Evolutionary conservation across 2,888 invertebrate genomes (phyloP).

Genomic region (Athalia rosae): DNA sequence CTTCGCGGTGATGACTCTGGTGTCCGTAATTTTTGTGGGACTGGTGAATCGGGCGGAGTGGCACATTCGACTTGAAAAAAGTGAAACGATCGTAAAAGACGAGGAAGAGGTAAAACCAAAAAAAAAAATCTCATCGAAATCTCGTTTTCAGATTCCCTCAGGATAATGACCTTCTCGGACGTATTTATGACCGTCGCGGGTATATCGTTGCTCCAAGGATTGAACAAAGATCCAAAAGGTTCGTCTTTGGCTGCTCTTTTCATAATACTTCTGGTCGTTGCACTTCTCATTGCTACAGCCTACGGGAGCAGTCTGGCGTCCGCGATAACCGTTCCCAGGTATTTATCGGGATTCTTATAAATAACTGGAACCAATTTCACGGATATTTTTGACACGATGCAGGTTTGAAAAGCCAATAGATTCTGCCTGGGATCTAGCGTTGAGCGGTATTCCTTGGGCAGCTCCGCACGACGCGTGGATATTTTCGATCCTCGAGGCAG

Average conservation of each 20-base stretch:
- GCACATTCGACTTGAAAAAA: background rate
- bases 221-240: conserved; percentile 11
- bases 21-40: conserved; percentile 42
- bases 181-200: background rate
- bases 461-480: background rate
- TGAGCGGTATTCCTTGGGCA: conserved; percentile 37
- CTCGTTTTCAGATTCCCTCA: background rate
- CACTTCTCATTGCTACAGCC: conserved; percentile 55
- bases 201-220: conserved; percentile 17
- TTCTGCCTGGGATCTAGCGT: conserved; percentile 53
- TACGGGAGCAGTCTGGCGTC: conserved; percentile 58
- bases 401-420: conserved; percentile 57
- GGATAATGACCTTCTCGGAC: conserved; percentile 3
- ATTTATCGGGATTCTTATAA: background rate
- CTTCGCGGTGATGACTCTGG: conserved; percentile 44
- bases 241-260: conserved; percentile 18
- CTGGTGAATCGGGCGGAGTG: conserved; percentile 17
- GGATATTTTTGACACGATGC: background rate
- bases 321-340: conserved; percentile 56
- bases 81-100: background rate
- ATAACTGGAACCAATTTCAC: background rate
- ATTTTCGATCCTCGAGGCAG: background rate
- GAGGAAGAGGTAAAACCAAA: background rate
- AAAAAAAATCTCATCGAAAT: background rate
- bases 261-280: conserved; percentile 55